phyloP scores from a whole-genome alignment of 2,797 vertebrate genomes.

The Acanthis flammea region DNA sequence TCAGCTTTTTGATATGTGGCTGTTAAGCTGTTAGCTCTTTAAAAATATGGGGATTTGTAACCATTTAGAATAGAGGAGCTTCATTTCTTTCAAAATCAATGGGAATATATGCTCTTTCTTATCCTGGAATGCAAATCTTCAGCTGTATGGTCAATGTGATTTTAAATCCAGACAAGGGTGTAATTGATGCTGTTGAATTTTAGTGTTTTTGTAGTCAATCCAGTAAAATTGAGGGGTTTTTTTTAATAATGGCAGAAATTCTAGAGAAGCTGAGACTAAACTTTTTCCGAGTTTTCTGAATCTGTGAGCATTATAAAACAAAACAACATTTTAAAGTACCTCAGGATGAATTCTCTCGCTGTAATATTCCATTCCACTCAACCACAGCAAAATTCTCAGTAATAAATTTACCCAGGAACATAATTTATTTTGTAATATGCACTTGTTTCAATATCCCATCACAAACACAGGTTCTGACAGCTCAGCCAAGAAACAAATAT shows the following conservation, averaged over 20 bases:
- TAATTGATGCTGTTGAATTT: background rate
- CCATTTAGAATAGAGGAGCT: background rate
- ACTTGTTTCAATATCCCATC: background rate
- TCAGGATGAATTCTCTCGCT: background rate
- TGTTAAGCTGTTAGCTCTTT: background rate
- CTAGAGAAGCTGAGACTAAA: background rate
- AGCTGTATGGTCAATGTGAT: background rate
- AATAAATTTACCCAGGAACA: background rate
- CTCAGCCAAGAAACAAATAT: background rate
- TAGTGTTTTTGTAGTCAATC: background rate
- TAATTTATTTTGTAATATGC: background rate
- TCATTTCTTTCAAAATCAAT: background rate
- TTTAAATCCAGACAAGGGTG: background rate
- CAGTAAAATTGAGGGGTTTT: background rate
- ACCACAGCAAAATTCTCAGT: background rate
- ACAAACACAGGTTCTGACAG: background rate
- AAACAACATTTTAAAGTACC: background rate
- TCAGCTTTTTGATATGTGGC: background rate
- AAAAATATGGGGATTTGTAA: background rate
- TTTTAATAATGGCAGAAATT: background rate
- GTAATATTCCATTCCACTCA: background rate
- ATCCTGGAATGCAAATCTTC: background rate
- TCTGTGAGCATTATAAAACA: background rate
- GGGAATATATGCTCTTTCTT: background rate
- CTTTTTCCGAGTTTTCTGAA: background rate